Evolutionary conservation across 2,888 invertebrate species (phyloP), one percentile per base, ranked within the genome.

Genomic region (Lordiphosa fenestrarum): DNA sequence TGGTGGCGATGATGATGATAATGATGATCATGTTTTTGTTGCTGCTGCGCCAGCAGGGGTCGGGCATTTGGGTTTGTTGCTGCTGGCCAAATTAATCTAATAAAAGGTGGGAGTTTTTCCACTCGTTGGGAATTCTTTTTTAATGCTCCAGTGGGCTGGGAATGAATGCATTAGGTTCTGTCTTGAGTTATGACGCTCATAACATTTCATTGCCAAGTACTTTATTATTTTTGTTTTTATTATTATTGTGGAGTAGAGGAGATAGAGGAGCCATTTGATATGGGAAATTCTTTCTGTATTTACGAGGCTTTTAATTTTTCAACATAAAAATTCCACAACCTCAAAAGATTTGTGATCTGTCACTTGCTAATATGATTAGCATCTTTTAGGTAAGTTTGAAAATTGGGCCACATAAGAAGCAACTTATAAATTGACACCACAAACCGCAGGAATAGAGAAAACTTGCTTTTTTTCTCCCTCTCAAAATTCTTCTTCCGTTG

Each of bases 81-180:
- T 60, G 51, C 10, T 83, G 56, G 61, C 54, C 70, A 76, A 80
- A 76, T 83, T 76, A 76, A 76, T 83, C 83, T 76, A 76, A 76
- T 75, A 76, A 72, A 66, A 74, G 83, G 76, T 83, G 76, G 83
- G 83, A 75, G 74, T 74, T 61, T 51, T 7, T 50, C 39, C 21
- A 40, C 21, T n/a, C 30, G 3, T 30, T 30, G 30, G 30, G 30
- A 30, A 30, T 10, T 9, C 9, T 10, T 30, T 9, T 25, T 25
- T 25, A 25, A 25, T 25, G 10, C 30, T 30, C 30, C 50, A 37
- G 40, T 58, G 44, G 37, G 52, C 53, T 72, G 65, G 60, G 69
- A 72, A 72, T 30, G 33, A 21, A 6, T 21, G 63, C 55, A 63
- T 56, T 56, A 65, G 19, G 40, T 50, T 63, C 50, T 57, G 57